phyloP scores from a whole-genome alignment of 2,113 vertebrate genomes.

The Erythrolamprus reginae region DNA sequence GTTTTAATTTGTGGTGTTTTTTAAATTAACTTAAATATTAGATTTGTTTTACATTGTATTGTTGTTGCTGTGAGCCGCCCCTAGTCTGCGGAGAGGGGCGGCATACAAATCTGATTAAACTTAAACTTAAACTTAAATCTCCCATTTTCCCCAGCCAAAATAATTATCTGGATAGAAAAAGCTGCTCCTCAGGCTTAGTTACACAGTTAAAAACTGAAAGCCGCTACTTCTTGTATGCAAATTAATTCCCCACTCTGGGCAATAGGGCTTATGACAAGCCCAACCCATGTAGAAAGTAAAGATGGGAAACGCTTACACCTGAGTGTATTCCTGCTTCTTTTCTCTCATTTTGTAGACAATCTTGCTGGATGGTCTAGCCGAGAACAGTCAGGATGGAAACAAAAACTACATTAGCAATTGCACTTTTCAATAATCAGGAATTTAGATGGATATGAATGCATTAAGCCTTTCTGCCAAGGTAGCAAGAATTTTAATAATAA shows the following conservation, averaged over 20 bases:
- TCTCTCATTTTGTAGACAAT: not conserved
- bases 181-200: not conserved
- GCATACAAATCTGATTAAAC: no score
- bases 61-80: no score
- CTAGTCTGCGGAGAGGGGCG: no score
- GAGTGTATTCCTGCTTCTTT: not conserved
- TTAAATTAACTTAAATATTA: no score
- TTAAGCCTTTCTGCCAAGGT: not conserved
- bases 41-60: no score
- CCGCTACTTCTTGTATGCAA: not conserved
- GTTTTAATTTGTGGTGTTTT: no score
- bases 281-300: not conserved
- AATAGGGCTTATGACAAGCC: not conserved
- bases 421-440: not conserved
- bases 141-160: not conserved
- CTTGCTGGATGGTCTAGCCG: not conserved
- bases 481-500: not conserved
- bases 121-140: no score
- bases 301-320: not conserved
- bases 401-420: not conserved
- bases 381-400: not conserved
- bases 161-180: not conserved
- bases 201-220: not conserved
- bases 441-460: not conserved
- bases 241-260: not conserved